Conservation (phyloP, 2,888 invertebrate species). For the Drosophila infuscata region DNA sequence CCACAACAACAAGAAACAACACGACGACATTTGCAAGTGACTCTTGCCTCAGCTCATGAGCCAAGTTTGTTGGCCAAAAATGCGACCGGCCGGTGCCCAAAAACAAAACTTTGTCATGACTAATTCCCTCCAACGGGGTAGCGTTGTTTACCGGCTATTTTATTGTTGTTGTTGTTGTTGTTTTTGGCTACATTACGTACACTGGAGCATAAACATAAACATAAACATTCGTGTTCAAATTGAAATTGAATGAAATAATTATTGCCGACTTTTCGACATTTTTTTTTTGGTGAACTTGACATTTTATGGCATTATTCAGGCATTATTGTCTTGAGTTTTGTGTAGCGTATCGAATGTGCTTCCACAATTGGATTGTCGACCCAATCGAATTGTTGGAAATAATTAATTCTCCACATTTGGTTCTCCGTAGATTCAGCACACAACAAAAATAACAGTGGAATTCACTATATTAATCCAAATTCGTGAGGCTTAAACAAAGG, state of each 20-base stretch:
- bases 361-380: conserved; percentile 28
- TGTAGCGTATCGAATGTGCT: conserved; percentile 46
- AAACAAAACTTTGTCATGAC: conserved; percentile 50
- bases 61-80: conserved; percentile 34
- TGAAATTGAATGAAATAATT: conserved; percentile 77
- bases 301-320: conserved; percentile 60
- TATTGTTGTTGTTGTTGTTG: background rate
- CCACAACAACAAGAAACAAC: conserved; percentile 30
- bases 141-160: conserved; percentile 16
- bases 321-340: conserved; percentile 32
- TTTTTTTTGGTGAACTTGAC: conserved; percentile 70
- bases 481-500: background rate
- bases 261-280: conserved; percentile 54
- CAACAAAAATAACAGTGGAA: background rate
- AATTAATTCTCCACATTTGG: conserved; percentile 18
- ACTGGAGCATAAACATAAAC: conserved; percentile 47
- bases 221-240: conserved; percentile 73
- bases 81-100: conserved; percentile 66
- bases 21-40: conserved; percentile 60
- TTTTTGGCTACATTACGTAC: conserved; percentile 29
- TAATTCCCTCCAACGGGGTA: conserved; percentile 58
- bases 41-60: conserved; percentile 49
- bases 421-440: background rate
- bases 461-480: background rate
- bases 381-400: conserved; percentile 32